A percentile compares a stretch with the other conserved stretches of the same genome.
These are phyloP conservation scores for Mimas tiliae DNA, from an alignment of 2,888 invertebrate genomes.

Conservation along the genomic window DNA sequence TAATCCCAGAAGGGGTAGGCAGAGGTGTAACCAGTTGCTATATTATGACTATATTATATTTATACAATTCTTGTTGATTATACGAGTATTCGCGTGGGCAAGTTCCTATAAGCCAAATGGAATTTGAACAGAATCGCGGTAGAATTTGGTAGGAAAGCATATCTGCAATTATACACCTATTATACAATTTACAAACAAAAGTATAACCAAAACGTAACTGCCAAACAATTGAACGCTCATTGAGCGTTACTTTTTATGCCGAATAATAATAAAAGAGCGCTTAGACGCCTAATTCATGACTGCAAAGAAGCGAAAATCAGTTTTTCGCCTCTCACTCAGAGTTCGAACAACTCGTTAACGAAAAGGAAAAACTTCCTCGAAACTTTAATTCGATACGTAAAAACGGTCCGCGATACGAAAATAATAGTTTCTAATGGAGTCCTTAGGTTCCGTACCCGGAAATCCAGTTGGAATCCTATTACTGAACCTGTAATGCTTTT, in stretches of 20 bases:
- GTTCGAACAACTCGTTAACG: slow-evolving; percentile 55
- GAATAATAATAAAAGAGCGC: slow-evolving; percentile 48
- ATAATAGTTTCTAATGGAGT: slow-evolving; percentile 44
- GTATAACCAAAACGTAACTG: neutral
- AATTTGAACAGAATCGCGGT: too few species aligned
- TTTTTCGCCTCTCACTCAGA: slow-evolving; percentile 38
- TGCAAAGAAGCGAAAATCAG: slow-evolving; percentile 48
- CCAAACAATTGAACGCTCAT: neutral
- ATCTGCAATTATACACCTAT: too few species aligned
- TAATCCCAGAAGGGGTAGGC: too few species aligned
- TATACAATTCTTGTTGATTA: too few species aligned
- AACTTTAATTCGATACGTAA: slow-evolving; percentile 56
- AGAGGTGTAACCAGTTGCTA: too few species aligned
- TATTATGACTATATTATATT: too few species aligned
- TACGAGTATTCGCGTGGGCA: neutral
- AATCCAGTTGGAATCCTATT: too few species aligned
- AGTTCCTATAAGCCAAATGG: too few species aligned
- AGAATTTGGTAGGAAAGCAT: too few species aligned
- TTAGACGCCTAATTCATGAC: slow-evolving; percentile 52
- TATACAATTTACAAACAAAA: too few species aligned
- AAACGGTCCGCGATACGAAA: slow-evolving; percentile 50
- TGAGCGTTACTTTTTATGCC: slow-evolving; percentile 23
- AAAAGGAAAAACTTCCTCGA: slow-evolving; percentile 47
- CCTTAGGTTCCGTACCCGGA: too few species aligned
- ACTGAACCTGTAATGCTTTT: too few species aligned